Evolutionary conservation across 2,888 invertebrate species (phyloP).

Genomic region (Drosophila paranaensis): DNA sequence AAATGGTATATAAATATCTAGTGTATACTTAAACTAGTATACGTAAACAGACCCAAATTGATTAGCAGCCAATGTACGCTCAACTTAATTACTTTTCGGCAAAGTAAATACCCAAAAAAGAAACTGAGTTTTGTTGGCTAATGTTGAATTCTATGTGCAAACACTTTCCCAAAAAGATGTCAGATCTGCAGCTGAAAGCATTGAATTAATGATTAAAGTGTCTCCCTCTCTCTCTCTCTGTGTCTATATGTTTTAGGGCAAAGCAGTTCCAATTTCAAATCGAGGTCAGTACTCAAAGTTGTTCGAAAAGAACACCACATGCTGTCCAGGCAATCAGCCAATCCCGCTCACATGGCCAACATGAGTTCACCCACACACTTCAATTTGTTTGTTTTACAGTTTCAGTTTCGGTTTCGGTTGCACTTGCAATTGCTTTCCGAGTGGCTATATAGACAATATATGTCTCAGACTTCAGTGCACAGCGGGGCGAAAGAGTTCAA

Average conservation of each 20-base stretch:
- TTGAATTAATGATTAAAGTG: slow-evolving; percentile 14
- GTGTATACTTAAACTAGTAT: too few species aligned
- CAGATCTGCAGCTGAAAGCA: slow-evolving; percentile 14
- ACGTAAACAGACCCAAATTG: background rate
- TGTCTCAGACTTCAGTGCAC: slow-evolving; percentile 8
- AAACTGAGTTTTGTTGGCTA: background rate
- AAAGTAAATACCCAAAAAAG: background rate
- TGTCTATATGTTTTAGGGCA: slow-evolving; percentile 6
- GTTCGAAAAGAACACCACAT: slow-evolving; percentile 13
- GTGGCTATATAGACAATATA: slow-evolving; percentile 11
- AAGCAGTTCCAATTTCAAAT: slow-evolving; percentile 29
- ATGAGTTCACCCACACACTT: slow-evolving; percentile 28
- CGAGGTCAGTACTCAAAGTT: slow-evolving; percentile 30
- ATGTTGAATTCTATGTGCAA: background rate
- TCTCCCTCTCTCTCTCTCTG: background rate
- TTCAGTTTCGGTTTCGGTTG: slow-evolving; percentile 30
- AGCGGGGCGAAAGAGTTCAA: slow-evolving; percentile 40
- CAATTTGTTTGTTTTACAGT: slow-evolving; percentile 6
- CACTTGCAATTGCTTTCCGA: slow-evolving; percentile 48
- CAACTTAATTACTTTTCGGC: background rate
- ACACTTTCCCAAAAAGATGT: background rate
- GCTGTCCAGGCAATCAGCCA: slow-evolving; percentile 26
- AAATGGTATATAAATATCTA: background rate
- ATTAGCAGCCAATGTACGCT: background rate
- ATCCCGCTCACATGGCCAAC: slow-evolving; percentile 58